Base-by-base conservation (phyloP, 2,888 invertebrate species). In the Prosapia bicincta region DNA sequence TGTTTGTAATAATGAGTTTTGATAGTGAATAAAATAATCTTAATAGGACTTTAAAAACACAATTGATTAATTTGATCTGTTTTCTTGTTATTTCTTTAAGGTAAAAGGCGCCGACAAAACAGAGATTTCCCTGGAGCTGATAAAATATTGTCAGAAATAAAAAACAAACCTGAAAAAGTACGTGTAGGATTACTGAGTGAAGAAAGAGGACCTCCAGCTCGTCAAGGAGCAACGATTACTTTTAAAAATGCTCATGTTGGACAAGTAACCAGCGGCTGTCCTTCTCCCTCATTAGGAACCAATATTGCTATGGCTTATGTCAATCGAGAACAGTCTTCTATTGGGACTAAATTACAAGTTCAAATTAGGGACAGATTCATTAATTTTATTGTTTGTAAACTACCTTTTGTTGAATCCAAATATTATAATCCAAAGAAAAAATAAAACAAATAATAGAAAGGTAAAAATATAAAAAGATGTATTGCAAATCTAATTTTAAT, bases 301-400 rank as follows among this genome's bases (percentile, higher is more conserved):
- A 97, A 97, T 81, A 90, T 99, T 54, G 96, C 96, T 6, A 98
- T 99, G 97, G 99, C 95, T 0, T 99, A 99, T 83, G 91, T 99
- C 0, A 85, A 89, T 0, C 88, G 90, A 5, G 86, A 88, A 15
- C 86, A 88, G 1, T 89, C 92, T 70, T 93, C 93, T 84, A 83
- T 85, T 0, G 95, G 95, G 9, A 93, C 91, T 0, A 85, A 88
- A 75, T 85, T 98, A 9, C 85, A 90, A 69, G 89, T 97, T 6
- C 91, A 93, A 83, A 92, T 98, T 26, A 88, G 98, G 74, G 94
- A 95, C 28, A 95, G 92, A 83, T 86, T 90, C 70, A 90, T 93
- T 76, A 87, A 90, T 24, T 96, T 94, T 26, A 87, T 88, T 69
- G 90, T 99, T 1, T 87, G 91, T 0, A 97, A 96, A 87, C 96